A percentile compares a stretch with the other conserved stretches of the same genome.
These are phyloP conservation scores for Petrolisthes manimaculis DNA, from an alignment of 2,888 invertebrate species.

Conservation along the genomic window DNA sequence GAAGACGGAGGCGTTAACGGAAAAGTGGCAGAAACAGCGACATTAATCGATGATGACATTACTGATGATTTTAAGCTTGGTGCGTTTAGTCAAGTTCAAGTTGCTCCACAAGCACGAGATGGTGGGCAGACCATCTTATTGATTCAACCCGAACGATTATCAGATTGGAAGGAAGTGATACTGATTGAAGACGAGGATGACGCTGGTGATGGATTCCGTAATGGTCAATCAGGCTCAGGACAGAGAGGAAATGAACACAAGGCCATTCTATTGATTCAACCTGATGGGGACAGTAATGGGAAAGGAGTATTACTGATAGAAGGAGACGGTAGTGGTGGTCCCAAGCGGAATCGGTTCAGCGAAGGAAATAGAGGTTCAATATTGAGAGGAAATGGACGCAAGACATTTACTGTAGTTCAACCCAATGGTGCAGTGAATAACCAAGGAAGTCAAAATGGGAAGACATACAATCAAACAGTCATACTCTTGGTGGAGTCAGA, in stretches of 20 bases:
- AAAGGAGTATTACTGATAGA: background rate
- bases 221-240: background rate
- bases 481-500: conserved; percentile 34
- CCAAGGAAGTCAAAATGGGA: background rate
- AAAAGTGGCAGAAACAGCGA: background rate
- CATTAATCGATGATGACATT: background rate
- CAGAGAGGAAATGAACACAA: background rate
- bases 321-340: background rate
- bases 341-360: too few relatives aligned
- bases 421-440: too few relatives aligned
- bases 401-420: too few relatives aligned
- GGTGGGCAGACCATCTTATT: background rate
- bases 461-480: background rate
- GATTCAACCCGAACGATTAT: too few relatives aligned
- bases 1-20: background rate
- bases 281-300: background rate
- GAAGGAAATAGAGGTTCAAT: background rate
- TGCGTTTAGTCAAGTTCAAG: too few relatives aligned
- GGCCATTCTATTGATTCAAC: conserved; percentile 14
- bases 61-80: too few relatives aligned
- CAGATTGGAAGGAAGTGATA: too few relatives aligned
- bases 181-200: background rate
- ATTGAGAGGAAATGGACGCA: too few relatives aligned
- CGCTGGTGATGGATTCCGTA: background rate
- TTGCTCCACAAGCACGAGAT: too few relatives aligned